Percentiles rank a stretch among this genome's conserved stretches.
These are phyloP conservation scores for Alca torda DNA, from an alignment of 2,797 vertebrate genomes.

Conservation along the genomic window DNA sequence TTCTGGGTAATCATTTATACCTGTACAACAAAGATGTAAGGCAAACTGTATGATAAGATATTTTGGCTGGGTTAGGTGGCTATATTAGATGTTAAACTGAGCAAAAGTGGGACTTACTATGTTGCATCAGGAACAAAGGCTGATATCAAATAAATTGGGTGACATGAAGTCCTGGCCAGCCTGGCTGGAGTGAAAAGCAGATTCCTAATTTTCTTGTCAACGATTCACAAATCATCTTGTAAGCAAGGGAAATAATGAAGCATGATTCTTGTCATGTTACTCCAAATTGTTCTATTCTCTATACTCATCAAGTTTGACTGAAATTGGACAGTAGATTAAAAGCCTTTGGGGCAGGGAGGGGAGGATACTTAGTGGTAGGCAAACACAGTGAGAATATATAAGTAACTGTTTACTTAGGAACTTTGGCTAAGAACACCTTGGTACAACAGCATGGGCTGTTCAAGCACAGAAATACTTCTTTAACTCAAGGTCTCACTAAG, in stretches of 20 bases:
- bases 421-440: background rate
- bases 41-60: background rate
- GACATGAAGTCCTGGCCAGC: background rate
- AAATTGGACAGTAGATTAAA: background rate
- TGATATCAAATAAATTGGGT: background rate
- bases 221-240: background rate
- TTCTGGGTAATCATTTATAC: background rate
- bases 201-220: background rate
- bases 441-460: background rate
- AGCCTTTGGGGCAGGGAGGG: background rate
- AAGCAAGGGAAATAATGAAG: background rate
- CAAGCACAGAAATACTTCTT: background rate
- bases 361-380: accelerated
- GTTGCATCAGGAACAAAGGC: background rate
- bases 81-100: background rate
- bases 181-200: background rate
- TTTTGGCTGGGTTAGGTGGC: background rate
- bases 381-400: background rate
- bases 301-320: background rate
- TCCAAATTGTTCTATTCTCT: background rate
- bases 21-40: background rate
- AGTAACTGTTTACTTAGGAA: background rate
- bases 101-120: background rate
- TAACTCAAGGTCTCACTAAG: background rate
- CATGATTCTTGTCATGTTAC: background rate